A percentile compares a stretch with the other conserved stretches of the same genome.
phyloP scores from a whole-genome alignment of 2,113 vertebrate genomes.

The Anhinga rufa region DNA sequence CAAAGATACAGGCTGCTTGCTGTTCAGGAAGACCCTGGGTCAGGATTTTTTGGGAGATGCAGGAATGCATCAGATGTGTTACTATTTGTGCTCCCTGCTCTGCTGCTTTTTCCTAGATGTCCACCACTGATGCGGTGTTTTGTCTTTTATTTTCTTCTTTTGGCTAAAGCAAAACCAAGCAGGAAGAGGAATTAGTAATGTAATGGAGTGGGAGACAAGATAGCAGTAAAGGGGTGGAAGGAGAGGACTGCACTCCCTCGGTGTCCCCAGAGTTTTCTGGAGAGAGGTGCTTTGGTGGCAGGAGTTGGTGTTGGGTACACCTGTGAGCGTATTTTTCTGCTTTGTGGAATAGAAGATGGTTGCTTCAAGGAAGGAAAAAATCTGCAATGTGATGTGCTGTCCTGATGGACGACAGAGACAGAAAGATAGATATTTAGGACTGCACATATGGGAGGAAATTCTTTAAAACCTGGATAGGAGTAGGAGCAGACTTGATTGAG shows the following conservation, averaged over 20 bases:
- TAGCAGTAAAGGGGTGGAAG: neutral
- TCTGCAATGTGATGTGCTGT: neutral
- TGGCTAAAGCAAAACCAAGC: neutral
- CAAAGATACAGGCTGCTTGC: neutral
- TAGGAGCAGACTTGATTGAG: conserved; percentile 55
- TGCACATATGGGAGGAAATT: neutral
- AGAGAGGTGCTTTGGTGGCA: neutral
- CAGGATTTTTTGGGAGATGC: neutral
- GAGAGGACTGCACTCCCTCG: neutral
- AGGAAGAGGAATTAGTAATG: neutral
- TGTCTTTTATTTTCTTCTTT: neutral
- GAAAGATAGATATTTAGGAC: neutral
- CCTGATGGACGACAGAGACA: neutral
- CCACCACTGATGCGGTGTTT: neutral
- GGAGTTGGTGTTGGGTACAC: neutral
- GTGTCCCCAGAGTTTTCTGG: neutral
- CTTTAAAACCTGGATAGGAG: conserved; percentile 49
- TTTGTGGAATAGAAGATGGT: neutral
- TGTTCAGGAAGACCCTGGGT: neutral
- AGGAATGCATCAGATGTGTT: neutral
- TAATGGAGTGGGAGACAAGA: neutral
- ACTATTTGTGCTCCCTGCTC: neutral
- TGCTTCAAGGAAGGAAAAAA: neutral
- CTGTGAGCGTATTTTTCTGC: neutral
- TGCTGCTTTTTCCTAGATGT: neutral